phyloP scores from a whole-genome alignment of 2,888 invertebrate genomes.

The Leucophora obtusa region DNA sequence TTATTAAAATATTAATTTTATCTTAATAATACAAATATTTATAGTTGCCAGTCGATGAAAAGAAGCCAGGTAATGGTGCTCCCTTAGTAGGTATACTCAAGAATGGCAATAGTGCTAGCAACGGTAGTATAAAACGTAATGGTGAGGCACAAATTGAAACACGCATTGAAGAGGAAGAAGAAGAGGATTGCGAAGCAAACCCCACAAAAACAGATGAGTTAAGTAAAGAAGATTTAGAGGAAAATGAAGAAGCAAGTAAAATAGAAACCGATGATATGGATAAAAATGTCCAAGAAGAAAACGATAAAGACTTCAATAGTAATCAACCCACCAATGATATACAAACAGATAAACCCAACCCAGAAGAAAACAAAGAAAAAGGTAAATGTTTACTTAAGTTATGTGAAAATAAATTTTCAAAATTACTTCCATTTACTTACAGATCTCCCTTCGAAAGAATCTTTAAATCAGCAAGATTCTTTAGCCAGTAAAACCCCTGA shows the following conservation, averaged over 20 bases:
- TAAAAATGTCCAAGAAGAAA: constrained; percentile 38
- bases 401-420: neutral
- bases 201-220: constrained; percentile 34
- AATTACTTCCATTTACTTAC: neutral
- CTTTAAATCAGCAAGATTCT: constrained; percentile 25
- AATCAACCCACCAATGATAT: constrained; percentile 17
- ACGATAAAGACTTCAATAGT: constrained; percentile 12
- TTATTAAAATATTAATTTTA: neutral
- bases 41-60: constrained; percentile 77
- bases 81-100: constrained; percentile 78
- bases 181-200: constrained; percentile 67
- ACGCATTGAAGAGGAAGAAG: constrained; percentile 73
- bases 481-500: constrained; percentile 3
- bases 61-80: constrained; percentile 72
- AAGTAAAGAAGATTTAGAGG: constrained; percentile 28
- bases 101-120: constrained; percentile 74
- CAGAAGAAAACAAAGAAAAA: constrained; percentile 11
- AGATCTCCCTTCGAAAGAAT: constrained; percentile 56
- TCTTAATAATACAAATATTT: constrained; percentile 9
- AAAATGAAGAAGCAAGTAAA: constrained; percentile 32
- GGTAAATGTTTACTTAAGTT: constrained; percentile 12
- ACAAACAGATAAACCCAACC: constrained; percentile 23
- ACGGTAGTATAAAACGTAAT: constrained; percentile 69
- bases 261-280: constrained; percentile 24
- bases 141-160: constrained; percentile 68